These are phyloP conservation scores for Nomada hirtipes DNA, from an alignment of 2,888 invertebrate species.

Conservation along the genomic window DNA sequence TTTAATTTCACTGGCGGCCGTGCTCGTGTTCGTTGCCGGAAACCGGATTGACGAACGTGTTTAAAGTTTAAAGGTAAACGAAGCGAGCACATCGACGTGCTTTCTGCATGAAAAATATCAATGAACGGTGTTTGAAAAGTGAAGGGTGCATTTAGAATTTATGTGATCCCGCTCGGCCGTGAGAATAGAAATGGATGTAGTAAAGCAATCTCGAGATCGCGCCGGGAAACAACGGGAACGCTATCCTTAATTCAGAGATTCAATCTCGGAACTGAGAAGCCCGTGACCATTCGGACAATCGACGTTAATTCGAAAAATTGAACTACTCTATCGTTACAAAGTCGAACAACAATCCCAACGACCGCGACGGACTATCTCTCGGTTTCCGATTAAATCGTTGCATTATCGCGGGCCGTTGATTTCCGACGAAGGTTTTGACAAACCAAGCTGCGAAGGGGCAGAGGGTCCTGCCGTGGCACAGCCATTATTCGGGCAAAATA, in stretches of 20 bases:
- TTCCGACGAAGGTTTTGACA: constrained; percentile 36
- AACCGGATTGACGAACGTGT: too few species aligned
- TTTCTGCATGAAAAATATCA: too few species aligned
- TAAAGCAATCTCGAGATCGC: too few species aligned
- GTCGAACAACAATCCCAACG: constrained; percentile 1
- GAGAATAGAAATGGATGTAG: too few species aligned
- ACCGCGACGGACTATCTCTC: background rate
- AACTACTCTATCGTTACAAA: background rate
- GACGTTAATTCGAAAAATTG: constrained; percentile 3
- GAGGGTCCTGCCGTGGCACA: constrained; percentile 16
- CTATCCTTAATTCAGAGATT: too few species aligned
- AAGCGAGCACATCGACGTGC: background rate
- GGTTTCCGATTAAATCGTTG: constrained; percentile 43
- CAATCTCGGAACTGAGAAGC: too few species aligned
- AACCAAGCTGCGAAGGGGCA: constrained; percentile 4
- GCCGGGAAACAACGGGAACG: too few species aligned
- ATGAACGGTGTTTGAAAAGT: too few species aligned
- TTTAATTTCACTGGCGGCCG: constrained; percentile 50
- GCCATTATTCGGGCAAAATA: constrained; percentile 65
- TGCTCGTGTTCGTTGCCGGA: background rate
- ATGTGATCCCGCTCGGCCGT: too few species aligned
- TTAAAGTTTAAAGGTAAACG: too few species aligned
- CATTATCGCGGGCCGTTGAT: constrained; percentile 25
- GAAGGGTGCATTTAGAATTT: too few species aligned
- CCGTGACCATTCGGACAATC: too few species aligned